These are phyloP conservation scores for Austrofundulus limnaeus DNA, from an alignment of 2,113 vertebrate genomes.

Conservation along the genomic window DNA sequence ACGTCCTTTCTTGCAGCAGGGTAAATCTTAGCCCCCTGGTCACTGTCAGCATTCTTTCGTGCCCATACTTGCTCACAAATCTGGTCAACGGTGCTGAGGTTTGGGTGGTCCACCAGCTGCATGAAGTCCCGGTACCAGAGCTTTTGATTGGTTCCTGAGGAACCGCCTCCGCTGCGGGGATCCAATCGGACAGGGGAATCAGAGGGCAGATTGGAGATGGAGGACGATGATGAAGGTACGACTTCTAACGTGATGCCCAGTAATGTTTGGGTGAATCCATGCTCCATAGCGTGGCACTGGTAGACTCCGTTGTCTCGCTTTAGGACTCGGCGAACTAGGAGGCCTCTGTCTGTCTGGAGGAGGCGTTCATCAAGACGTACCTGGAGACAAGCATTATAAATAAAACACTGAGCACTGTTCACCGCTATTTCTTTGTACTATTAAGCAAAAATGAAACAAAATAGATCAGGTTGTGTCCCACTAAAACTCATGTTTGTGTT, in stretches of 20 bases:
- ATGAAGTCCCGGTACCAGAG: conserved; percentile 97
- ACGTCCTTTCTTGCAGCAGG: conserved; percentile 48
- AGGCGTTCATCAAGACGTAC: conserved; percentile 84
- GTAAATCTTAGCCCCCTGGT: conserved; percentile 64
- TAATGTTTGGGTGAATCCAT: conserved; percentile 90
- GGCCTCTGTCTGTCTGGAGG: conserved; percentile 81
- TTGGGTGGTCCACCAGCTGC: conserved; percentile 91
- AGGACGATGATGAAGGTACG: conserved; percentile 74
- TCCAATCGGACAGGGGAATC: conserved; percentile 63
- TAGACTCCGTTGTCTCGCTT: conserved; percentile 85
- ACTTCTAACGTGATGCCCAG: conserved; percentile 87
- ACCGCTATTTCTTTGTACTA: not conserved
- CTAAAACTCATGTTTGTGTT: not conserved
- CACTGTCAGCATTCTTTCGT: conserved; percentile 64
- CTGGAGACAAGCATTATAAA: conserved; percentile 61
- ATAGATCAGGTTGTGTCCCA: not conserved
- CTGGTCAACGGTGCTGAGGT: conserved; percentile 83
- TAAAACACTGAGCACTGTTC: not conserved
- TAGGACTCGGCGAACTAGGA: conserved; percentile 86
- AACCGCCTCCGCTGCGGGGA: conserved; percentile 53
- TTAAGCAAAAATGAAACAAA: too few relatives aligned
- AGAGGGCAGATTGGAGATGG: conserved; percentile 50
- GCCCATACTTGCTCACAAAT: conserved; percentile 88
- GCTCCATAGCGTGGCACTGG: conserved; percentile 89
- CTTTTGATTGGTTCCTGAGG: conserved; percentile 76